These are phyloP conservation scores for Loriculus beryllinus DNA, from an alignment of 2,797 vertebrate species.

Conservation along the genomic window DNA sequence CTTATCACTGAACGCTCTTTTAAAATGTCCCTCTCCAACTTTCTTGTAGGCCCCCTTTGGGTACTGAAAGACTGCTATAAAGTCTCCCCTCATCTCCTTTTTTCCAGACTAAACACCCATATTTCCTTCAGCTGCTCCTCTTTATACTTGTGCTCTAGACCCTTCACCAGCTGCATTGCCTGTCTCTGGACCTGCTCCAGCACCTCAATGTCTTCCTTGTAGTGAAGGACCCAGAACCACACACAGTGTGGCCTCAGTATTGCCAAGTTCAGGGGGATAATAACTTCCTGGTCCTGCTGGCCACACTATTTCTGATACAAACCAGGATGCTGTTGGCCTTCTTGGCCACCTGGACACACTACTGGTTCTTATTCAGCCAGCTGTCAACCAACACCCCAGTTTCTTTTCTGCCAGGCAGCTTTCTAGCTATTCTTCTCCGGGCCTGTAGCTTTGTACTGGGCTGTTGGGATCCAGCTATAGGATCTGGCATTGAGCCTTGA, in stretches of 20 bases:
- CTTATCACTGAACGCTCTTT: not conserved
- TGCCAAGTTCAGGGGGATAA: not conserved
- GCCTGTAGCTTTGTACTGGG: rapidly evolving
- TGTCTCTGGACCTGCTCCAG: rapidly evolving
- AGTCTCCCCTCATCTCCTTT: rapidly evolving
- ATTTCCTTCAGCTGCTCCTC: not conserved
- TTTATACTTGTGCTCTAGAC: not conserved
- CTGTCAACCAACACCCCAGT: not conserved
- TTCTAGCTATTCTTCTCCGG: not conserved
- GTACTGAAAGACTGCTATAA: not conserved
- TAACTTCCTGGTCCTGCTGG: not conserved
- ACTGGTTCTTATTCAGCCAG: not conserved
- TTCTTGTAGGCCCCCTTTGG: not conserved
- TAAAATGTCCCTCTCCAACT: not conserved
- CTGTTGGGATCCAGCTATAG: not conserved
- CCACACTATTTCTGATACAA: not conserved
- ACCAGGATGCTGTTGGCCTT: not conserved
- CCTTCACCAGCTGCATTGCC: not conserved
- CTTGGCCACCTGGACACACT: not conserved
- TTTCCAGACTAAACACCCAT: not conserved
- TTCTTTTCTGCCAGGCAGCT: not conserved
- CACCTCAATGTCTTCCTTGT: not conserved
- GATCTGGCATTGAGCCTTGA: not conserved
- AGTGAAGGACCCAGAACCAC: not conserved
- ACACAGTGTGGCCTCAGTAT: not conserved